phyloP scores from a whole-genome alignment of 1,140 invertebrate species.

The Bombus sylvicola region DNA sequence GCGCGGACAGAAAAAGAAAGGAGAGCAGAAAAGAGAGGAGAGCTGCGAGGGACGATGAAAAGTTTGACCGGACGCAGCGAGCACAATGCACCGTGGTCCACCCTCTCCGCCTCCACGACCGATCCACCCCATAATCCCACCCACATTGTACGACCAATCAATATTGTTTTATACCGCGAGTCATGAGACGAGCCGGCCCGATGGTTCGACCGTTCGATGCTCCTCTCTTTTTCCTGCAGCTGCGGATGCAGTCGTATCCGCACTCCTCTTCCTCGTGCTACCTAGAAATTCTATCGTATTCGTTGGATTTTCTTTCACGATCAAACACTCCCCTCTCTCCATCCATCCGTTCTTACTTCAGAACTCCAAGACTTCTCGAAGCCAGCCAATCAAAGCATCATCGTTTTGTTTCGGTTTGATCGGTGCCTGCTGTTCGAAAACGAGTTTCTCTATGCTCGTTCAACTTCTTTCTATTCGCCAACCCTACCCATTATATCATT shows the following conservation, averaged over 20 bases:
- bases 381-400: background rate
- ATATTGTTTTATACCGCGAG: slow-evolving; percentile 78
- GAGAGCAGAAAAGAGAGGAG: slow-evolving; percentile 50
- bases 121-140: slow-evolving; percentile 74
- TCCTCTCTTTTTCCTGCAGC: slow-evolving; percentile 55
- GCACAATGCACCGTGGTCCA: slow-evolving; percentile 77
- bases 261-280: background rate
- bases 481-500: background rate
- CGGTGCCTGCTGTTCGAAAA: background rate
- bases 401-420: background rate
- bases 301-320: slow-evolving; percentile 40
- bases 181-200: slow-evolving; percentile 69
- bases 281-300: slow-evolving; percentile 54
- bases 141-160: slow-evolving; percentile 77
- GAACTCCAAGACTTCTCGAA: background rate
- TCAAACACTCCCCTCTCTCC: background rate
- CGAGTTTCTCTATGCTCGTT: background rate
- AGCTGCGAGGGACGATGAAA: slow-evolving; percentile 75
- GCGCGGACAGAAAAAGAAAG: slow-evolving; percentile 51
- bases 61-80: slow-evolving; percentile 79
- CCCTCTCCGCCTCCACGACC: slow-evolving; percentile 68
- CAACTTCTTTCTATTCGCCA: background rate
- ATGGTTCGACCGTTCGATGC: slow-evolving; percentile 64
- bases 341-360: slow-evolving; percentile 6
- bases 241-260: slow-evolving; percentile 50